A percentile compares a stretch with the other conserved stretches of the same genome.
Conservation (phyloP, 2,888 invertebrate genomes). For the Acholoe squamosa region DNA sequence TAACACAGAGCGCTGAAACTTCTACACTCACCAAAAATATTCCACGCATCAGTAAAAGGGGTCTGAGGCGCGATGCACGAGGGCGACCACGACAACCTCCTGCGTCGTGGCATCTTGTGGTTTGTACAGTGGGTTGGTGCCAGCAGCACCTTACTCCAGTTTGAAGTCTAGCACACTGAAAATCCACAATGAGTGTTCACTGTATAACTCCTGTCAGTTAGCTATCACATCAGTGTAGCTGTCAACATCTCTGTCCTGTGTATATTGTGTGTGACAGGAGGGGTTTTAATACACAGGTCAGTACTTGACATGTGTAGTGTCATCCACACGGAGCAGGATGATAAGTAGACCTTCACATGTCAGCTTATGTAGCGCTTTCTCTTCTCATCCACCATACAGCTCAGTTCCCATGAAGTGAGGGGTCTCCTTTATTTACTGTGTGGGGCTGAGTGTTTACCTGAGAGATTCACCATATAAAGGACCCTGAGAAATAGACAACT, state of each 20-base stretch:
- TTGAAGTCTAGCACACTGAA: background rate
- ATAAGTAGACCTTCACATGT: no score
- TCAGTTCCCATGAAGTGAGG: no score
- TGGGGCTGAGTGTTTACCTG: no score
- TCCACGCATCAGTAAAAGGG: constrained; percentile 44
- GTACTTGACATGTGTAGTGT: background rate
- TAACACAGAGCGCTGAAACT: background rate
- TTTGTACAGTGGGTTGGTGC: background rate
- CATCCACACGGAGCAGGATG: no score
- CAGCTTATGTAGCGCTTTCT: no score
- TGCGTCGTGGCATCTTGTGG: constrained; percentile 35
- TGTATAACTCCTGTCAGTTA: background rate
- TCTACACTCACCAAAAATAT: constrained; percentile 26
- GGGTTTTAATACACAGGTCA: background rate
- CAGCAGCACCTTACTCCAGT: background rate
- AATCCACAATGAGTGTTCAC: background rate
- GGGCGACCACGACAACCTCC: constrained; percentile 54
- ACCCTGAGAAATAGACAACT: no score
- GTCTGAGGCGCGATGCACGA: constrained; percentile 50
- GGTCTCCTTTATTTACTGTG: no score
- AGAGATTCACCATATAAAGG: no score
- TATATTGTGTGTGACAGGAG: background rate
- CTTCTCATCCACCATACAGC: no score
- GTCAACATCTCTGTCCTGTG: background rate
- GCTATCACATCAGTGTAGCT: background rate